Conservation (phyloP, 2,888 invertebrate genomes). For the Axea sp. region DNA sequence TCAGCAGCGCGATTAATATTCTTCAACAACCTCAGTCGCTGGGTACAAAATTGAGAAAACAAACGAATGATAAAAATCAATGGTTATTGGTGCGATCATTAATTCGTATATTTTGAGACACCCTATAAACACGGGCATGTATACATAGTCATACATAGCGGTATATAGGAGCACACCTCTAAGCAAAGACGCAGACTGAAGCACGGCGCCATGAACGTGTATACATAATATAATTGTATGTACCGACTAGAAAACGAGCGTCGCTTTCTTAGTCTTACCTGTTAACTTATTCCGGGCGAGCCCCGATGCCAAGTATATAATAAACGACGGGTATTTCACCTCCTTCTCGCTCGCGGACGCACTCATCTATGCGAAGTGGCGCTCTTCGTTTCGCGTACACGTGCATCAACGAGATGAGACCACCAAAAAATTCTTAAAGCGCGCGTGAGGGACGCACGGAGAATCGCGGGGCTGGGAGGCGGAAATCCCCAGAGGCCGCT, state of each 20-base stretch:
- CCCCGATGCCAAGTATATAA: conserved; percentile 63
- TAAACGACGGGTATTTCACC: conserved; percentile 62
- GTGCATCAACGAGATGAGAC: conserved; percentile 54
- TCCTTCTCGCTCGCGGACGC: conserved; percentile 50
- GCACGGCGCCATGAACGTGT: conserved; percentile 38
- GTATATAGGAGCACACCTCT: conserved; percentile 14
- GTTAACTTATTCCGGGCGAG: conserved; percentile 65
- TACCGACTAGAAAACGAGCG: conserved; percentile 64
- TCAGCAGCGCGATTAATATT: too few relatives aligned
- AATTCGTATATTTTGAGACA: conserved; percentile 40
- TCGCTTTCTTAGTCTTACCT: conserved; percentile 66
- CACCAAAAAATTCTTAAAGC: conserved; percentile 61
- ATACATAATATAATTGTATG: conserved; percentile 53
- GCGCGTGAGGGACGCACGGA: conserved; percentile 23
- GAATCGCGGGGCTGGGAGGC: conserved; percentile 32
- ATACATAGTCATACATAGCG: conserved; percentile 21
- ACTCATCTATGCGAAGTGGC: conserved; percentile 34
- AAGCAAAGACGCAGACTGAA: conserved; percentile 17
- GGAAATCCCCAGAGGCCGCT: conserved; percentile 62
- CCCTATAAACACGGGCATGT: conserved; percentile 18
- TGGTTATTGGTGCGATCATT: too few relatives aligned
- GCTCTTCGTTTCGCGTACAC: conserved; percentile 48
- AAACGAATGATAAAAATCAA: too few relatives aligned
- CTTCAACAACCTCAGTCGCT: too few relatives aligned
- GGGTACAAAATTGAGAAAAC: too few relatives aligned